Evolutionary conservation across 2,113 vertebrate species (phyloP), one percentile per base, ranked within the genome.

Genomic region (Stomatorhinus ivindoensis): DNA sequence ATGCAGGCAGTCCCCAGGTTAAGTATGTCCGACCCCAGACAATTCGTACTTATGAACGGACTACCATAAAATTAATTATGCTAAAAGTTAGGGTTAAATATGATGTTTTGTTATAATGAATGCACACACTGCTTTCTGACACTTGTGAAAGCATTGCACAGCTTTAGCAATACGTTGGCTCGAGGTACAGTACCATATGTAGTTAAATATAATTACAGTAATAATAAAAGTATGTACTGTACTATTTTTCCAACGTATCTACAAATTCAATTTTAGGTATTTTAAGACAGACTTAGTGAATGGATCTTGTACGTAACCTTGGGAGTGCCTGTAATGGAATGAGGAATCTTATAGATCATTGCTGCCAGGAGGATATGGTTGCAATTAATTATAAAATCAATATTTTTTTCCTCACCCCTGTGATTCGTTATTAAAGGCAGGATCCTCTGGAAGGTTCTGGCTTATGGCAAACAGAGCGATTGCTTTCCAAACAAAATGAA

Each of bases 401-500:
- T 7, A n/a, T n/a, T 61, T 65, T 65, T 27, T 27, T 3, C 9
- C n/a, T 21, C 9, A 39, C 69, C 69, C 69, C 9, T 65, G 24
- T 76, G 31, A 17, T 76, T 39, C 13, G 1, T 76, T 15, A 31
- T 35, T 24, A 46, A 31, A 42, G 48, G 46, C n/a, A 17, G 85
- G 47, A 86, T 4, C 15, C 85, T 53, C 85, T 31, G 48, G n/a
- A 31, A 35, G 85, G 85, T 24, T 31, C 44, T 15, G 27, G 48
- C 3, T 4, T 51, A 53, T 51, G 48, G 13, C n/a, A 50, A 17
- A 35, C n/a, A 8, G n/a, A 48, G 46, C 31, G 27, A 53, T 31
- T 15, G 47, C 19, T 86, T 53, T 46, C 48, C 48, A 86, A 86
- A 86, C n/a, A 53, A 86, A 86, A 86, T 53, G 85, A 86, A 86